Evolutionary conservation across 2,113 vertebrate genomes (phyloP).

Genomic region (Pangasianodon hypophthalmus): DNA sequence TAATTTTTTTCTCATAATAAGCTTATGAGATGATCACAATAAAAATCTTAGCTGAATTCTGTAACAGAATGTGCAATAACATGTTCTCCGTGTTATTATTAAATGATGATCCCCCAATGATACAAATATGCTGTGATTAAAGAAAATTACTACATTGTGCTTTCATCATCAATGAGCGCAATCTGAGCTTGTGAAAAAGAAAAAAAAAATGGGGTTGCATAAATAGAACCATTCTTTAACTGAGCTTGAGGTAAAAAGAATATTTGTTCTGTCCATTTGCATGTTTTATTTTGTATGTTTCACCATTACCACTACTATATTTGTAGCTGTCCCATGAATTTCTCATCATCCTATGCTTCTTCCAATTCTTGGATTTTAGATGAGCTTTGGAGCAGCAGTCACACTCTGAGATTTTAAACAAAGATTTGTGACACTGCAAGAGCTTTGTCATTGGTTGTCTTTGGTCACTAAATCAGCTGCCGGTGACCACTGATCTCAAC

Average conservation of each 20-base stretch:
- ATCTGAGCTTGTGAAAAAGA: background rate
- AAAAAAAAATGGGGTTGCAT: background rate
- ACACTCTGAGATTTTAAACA: background rate
- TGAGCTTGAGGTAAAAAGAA: background rate
- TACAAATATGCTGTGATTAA: background rate
- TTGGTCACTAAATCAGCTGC: background rate
- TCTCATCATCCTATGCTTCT: background rate
- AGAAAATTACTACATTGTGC: constrained; percentile 4
- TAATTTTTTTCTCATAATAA: background rate
- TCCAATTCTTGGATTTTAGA: background rate
- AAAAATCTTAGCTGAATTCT: background rate
- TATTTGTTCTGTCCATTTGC: background rate
- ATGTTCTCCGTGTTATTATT: background rate
- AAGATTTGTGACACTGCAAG: background rate
- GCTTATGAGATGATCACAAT: background rate
- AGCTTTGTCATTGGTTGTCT: background rate
- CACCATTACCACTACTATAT: background rate
- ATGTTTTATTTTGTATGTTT: background rate
- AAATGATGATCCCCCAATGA: background rate
- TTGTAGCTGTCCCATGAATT: background rate
- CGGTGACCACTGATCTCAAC: background rate
- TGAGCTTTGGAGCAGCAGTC: background rate
- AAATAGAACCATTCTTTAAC: background rate
- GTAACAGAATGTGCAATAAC: background rate
- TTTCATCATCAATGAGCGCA: background rate